Evolutionary conservation across 2,888 invertebrate genomes (phyloP), one percentile per base, ranked within the genome.

Genomic region (Melinopterus prodromus): DNA sequence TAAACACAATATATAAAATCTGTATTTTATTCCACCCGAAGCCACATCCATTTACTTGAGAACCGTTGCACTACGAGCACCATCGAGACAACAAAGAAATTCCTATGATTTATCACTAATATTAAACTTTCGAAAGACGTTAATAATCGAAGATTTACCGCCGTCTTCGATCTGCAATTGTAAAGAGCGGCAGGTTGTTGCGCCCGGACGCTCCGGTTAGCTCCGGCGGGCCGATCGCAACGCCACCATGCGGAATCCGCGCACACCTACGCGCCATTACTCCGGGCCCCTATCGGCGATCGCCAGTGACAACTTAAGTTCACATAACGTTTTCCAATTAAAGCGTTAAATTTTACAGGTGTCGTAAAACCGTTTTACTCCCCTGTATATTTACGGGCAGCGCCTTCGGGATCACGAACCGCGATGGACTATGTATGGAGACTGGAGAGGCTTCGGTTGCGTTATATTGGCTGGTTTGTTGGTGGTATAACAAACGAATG

Each of bases 91-190:
- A 53, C 53, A 53, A 53, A 53, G 53, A 53, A 53, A 53, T 53
- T 6, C 3, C 53, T 53, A 53, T 53, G 53, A 53, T 53, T 53
- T 53, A 53, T 53, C 53, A 12, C 53, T 53, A 53, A 53, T 53
- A 53, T 53, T 53, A 53, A 53, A 53, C 53, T 53, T 53, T 53
- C 53, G 53, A 53, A 53, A 53, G 53, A 53, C 53, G 53, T 53
- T 53, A 53, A 53, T 53, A 53, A 53, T 53, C 53, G 12, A 53
- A 53, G 53, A 53, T 53, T 53, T 53, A 53, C 53, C 9, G 53
- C 12, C 53, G 53, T 53, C 53, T 53, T 53, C 53, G 53, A 7
- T 53, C 53, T 12, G 12, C 53, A 53, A 53, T 53, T 53, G 53
- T 53, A 9, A 53, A 12, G 53, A 53, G 53, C 53, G 53, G 53